A percentile compares a stretch with the other conserved stretches of the same genome.
phyloP scores from a whole-genome alignment of 2,113 vertebrate genomes.

The Capreolus pygargus region DNA sequence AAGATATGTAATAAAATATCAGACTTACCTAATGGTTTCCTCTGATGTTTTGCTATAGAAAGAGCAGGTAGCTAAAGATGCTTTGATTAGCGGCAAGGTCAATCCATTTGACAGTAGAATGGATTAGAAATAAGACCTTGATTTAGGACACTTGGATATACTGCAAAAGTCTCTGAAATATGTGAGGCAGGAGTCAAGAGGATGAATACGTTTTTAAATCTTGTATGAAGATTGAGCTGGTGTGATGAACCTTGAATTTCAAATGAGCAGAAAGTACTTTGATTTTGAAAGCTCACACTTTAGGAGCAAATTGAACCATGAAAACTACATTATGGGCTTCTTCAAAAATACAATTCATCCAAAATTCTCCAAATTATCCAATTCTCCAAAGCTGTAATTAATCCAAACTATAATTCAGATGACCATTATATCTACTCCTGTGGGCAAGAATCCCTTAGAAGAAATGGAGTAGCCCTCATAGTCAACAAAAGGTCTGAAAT shows the following conservation, averaged over 20 bases:
- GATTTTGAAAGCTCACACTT: not conserved
- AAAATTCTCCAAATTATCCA: not conserved
- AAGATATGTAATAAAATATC: not conserved
- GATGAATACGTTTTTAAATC: not conserved
- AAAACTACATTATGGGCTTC: not conserved
- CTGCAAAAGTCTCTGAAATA: not conserved
- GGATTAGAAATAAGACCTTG: not conserved
- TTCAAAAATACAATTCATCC: not conserved
- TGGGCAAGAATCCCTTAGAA: not conserved
- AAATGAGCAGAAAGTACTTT: not conserved
- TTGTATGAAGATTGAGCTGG: not conserved
- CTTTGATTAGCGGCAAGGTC: not conserved
- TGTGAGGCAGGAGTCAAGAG: not conserved
- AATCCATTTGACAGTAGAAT: not conserved
- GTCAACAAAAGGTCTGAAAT: not conserved
- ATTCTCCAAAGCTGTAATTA: not conserved
- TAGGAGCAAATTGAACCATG: not conserved
- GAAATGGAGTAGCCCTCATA: not conserved
- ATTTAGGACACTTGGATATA: not conserved
- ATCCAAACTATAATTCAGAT: not conserved
- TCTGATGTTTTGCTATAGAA: not conserved
- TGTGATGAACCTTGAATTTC: not conserved
- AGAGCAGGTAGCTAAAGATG: not conserved
- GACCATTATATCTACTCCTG: not conserved
- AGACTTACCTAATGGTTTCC: not conserved